phyloP scores from a whole-genome alignment of 2,113 vertebrate species.

The Monopterus albus region DNA sequence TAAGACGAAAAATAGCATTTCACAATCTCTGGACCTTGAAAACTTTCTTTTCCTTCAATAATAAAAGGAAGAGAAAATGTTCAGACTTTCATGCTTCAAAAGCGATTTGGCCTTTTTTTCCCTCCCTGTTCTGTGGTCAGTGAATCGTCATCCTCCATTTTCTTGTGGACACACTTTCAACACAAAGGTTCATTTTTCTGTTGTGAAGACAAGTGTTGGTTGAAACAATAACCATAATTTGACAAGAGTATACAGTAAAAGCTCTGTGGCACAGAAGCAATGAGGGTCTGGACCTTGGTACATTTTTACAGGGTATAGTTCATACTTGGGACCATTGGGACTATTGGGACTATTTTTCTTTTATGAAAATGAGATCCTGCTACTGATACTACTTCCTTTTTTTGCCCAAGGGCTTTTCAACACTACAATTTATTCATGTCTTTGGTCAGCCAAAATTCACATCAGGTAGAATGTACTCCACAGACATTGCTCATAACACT shows the following conservation, averaged over 20 bases:
- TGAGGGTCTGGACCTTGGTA: background rate
- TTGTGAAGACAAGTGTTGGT: conserved; percentile 61
- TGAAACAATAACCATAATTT: conserved; percentile 69
- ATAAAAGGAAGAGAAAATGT: conserved; percentile 64
- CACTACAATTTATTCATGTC: too few species aligned
- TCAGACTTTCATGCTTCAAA: conserved; percentile 75
- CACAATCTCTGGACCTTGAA: conserved; percentile 79
- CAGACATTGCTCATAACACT: too few species aligned
- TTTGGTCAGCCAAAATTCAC: too few species aligned
- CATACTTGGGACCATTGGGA: too few species aligned
- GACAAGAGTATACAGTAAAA: conserved; percentile 28
- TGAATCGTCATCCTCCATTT: conserved; percentile 59
- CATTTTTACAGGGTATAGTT: conserved; percentile 48
- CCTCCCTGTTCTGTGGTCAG: conserved; percentile 36
- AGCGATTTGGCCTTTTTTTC: conserved; percentile 65
- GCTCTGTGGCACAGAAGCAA: conserved; percentile 15
- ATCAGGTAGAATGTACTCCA: too few species aligned
- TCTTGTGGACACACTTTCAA: conserved; percentile 51
- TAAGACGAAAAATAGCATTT: conserved; percentile 78
- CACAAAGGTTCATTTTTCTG: conserved; percentile 59
- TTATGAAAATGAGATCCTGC: too few species aligned
- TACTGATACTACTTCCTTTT: too few species aligned
- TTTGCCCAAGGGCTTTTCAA: too few species aligned
- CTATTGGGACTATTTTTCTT: too few species aligned
- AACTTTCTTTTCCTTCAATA: conserved; percentile 68